phyloP scores from a whole-genome alignment of 2,797 vertebrate genomes.

The Steatocranus sp. region DNA sequence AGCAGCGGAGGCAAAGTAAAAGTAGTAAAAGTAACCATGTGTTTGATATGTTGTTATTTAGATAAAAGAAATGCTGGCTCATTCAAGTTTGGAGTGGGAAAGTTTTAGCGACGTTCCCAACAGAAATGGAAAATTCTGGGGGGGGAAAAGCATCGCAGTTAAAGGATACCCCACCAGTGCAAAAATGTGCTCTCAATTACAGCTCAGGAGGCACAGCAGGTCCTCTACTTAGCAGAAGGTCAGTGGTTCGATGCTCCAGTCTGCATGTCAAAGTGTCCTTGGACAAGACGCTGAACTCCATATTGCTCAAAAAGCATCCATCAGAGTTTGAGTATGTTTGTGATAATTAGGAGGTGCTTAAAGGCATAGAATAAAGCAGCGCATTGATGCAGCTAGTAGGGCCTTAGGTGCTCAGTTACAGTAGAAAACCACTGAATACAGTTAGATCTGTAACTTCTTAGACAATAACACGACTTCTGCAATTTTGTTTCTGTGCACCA shows the following conservation, averaged over 20 bases:
- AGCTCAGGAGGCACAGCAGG: not conserved
- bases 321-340: not conserved
- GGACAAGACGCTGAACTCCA: not conserved
- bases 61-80: not conserved
- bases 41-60: not conserved
- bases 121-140: not conserved
- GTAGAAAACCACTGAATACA: not conserved
- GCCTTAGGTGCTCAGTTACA: not conserved
- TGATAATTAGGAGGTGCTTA: not conserved
- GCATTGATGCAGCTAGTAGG: not conserved
- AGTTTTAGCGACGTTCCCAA: not conserved
- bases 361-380: not conserved
- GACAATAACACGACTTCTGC: not conserved
- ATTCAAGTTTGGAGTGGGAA: not conserved
- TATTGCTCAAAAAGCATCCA: not conserved
- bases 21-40: not conserved
- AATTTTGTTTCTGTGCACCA: not conserved
- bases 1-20: no score
- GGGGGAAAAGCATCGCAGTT: not conserved
- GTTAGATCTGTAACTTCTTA: not conserved
- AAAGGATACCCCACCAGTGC: not conserved
- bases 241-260: not conserved
- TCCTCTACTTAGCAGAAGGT: not conserved
- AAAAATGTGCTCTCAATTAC: not conserved
- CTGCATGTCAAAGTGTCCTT: not conserved